These are phyloP conservation scores for Narcine bancroftii DNA, from an alignment of 2,113 vertebrate genomes.

Conservation along the genomic window DNA sequence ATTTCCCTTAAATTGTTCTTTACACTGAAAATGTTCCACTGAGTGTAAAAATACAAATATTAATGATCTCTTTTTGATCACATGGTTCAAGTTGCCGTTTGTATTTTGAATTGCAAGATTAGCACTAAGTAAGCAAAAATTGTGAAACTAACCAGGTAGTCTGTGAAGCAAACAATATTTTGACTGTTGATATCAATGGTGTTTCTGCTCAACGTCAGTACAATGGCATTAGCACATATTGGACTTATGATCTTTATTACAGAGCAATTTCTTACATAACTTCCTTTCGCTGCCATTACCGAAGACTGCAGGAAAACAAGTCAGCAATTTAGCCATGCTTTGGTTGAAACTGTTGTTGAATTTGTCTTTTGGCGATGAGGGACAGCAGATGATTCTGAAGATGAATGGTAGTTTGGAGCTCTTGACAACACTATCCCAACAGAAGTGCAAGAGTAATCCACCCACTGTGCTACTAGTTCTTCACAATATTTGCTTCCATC, in stretches of 20 bases:
- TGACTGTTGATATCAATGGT: background rate
- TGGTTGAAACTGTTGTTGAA: slow-evolving; percentile 83
- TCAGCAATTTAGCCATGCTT: slow-evolving; percentile 49
- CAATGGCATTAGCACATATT: background rate
- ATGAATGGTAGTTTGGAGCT: slow-evolving; percentile 73
- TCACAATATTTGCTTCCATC: slow-evolving; percentile 73
- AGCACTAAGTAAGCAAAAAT: background rate
- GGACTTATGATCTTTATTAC: slow-evolving; percentile 38
- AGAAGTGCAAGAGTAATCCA: slow-evolving; percentile 51
- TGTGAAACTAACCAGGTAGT: background rate
- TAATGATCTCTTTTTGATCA: background rate
- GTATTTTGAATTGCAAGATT: background rate
- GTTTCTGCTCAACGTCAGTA: background rate
- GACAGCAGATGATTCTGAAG: slow-evolving; percentile 80
- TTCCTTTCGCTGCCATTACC: slow-evolving; percentile 68
- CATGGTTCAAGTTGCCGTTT: background rate
- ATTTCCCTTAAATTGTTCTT: background rate
- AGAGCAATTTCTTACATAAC: slow-evolving; percentile 90
- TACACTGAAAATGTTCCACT: background rate
- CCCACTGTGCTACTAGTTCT: slow-evolving; percentile 63
- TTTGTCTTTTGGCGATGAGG: slow-evolving; percentile 75
- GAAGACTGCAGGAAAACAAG: slow-evolving; percentile 57
- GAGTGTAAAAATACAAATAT: background rate
- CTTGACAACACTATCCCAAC: slow-evolving; percentile 68
- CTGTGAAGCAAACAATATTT: background rate